Evolutionary conservation across 2,797 vertebrate genomes (phyloP).

Genomic region (Orientallactaga sibirica): DNA sequence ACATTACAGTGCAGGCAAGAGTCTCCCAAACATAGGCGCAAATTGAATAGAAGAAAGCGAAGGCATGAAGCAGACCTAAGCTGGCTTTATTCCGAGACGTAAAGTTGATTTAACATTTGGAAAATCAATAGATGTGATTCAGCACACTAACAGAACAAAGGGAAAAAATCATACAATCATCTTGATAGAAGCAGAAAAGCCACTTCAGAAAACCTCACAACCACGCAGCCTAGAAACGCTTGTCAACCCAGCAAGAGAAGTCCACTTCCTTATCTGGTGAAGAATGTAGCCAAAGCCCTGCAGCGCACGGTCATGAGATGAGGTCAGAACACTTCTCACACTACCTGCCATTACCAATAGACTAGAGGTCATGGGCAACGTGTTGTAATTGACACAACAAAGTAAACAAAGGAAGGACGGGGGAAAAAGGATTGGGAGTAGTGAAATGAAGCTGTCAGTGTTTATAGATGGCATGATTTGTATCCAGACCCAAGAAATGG

Average conservation of each 20-base stretch:
- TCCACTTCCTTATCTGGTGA: not conserved
- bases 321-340: not conserved
- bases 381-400: not conserved
- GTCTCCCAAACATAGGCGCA: conserved; percentile 19
- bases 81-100: conserved; percentile 32
- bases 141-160: conserved; percentile 56
- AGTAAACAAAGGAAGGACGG: not conserved
- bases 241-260: conserved; percentile 17
- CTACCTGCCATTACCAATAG: not conserved
- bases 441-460: conserved; percentile 32
- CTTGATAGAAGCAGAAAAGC: conserved; percentile 58
- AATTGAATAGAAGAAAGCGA: conserved; percentile 53
- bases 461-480: conserved; percentile 39
- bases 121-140: conserved; percentile 66
- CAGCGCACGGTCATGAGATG: not conserved
- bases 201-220: conserved; percentile 37
- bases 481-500: not conserved
- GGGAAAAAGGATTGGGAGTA: not conserved
- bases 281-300: not conserved
- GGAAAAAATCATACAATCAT: conserved; percentile 30
- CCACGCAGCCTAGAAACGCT: conserved; percentile 12
- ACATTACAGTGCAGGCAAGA: conserved; percentile 1
- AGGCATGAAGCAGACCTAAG: not conserved
- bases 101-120: conserved; percentile 66
- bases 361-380: not conserved